Evolutionary conservation across 2,113 vertebrate genomes (phyloP), one percentile per base, ranked within the genome.

Genomic region (Steatornis caripensis): DNA sequence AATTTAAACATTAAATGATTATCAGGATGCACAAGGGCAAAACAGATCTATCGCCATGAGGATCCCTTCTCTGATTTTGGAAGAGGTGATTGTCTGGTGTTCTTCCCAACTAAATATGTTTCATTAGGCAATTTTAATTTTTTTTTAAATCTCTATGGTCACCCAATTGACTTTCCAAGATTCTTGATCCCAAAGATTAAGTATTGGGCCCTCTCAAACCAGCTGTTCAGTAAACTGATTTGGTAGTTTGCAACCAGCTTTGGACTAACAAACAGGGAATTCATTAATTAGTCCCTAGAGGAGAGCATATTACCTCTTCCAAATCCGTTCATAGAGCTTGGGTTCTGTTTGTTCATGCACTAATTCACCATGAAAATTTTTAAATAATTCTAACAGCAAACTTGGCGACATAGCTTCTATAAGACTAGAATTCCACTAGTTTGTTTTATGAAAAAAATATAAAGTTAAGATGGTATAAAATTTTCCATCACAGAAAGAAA

Each of bases 151-250:
- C 3, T 65, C 22, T 45, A 1, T 17, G 27, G 3, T 55, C 48
- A 69, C 6, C 2, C 10, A 54, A 49, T 1, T 2, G 9, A 51
- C 2, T 7, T 3, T 29, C 32, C 18, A 79, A 58, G 4, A 55
- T 27, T 78, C 51, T 82, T 90, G 5, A 36, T 14, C 53, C 9
- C 3, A 27, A 17, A 61, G 12, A 53, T 29, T 46, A 45, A 15
- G 1, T 53, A 53, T 10, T 71, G 24, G 26, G 8, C 7, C 24
- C 6, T 82, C 41, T 74, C 36, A 64, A 77, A 84, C 10, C 24
- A 68, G 12, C 10, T 54, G 16, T 43, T 90, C n/a, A 60, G 29
- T 49, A 58, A 27, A 54, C 16, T 19, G 3, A 6, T n/a, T 69
- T 71, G 9, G 12, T 62, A 39, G 12, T 54, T 72, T 77, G 7